Percentiles rank a stretch among this genome's conserved stretches.
These are phyloP conservation scores for Scaptomyza tumidula DNA, from an alignment of 2,888 invertebrate genomes.

Conservation along the genomic window DNA sequence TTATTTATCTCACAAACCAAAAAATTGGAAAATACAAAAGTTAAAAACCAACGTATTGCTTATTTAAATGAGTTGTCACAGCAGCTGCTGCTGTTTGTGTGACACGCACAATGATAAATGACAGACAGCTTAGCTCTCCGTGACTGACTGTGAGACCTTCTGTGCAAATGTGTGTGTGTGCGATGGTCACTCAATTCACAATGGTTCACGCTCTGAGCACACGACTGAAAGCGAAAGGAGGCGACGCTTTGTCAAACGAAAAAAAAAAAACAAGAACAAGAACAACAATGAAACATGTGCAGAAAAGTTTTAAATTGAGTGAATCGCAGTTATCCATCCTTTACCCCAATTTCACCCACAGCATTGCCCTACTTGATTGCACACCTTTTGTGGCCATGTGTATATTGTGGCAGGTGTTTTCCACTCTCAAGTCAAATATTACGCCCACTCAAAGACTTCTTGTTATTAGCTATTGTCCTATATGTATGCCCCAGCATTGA, in stretches of 20 bases:
- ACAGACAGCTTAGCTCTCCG: constrained; percentile 20
- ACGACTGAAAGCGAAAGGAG: constrained; percentile 40
- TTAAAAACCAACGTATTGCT: constrained; percentile 3
- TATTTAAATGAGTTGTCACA: constrained; percentile 47
- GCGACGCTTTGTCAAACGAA: constrained; percentile 1
- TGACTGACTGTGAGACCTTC: constrained; percentile 8
- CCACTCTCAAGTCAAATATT: constrained; percentile 3
- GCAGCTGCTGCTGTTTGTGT: constrained; percentile 19
- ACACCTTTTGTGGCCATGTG: constrained; percentile 15
- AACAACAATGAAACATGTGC: constrained; percentile 17
- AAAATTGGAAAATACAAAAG: constrained; percentile 1
- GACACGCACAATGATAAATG: constrained; percentile 56
- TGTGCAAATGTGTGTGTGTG: constrained; percentile 1
- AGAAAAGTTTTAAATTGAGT: constrained; percentile 33
- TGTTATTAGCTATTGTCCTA: constrained; percentile 10
- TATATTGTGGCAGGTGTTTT: constrained; percentile 13
- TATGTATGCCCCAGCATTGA: constrained; percentile 52
- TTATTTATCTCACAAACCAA: background rate
- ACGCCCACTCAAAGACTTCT: constrained; percentile 15
- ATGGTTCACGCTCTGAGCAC: constrained; percentile 30
- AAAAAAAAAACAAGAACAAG: constrained; percentile 2
- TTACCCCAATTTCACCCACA: constrained; percentile 24
- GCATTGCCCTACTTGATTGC: constrained; percentile 37
- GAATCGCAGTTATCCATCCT: constrained; percentile 8
- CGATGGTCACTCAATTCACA: constrained; percentile 41